Conservation (phyloP, 2,113 vertebrate species). For the Protobothrops flavoviridis region DNA sequence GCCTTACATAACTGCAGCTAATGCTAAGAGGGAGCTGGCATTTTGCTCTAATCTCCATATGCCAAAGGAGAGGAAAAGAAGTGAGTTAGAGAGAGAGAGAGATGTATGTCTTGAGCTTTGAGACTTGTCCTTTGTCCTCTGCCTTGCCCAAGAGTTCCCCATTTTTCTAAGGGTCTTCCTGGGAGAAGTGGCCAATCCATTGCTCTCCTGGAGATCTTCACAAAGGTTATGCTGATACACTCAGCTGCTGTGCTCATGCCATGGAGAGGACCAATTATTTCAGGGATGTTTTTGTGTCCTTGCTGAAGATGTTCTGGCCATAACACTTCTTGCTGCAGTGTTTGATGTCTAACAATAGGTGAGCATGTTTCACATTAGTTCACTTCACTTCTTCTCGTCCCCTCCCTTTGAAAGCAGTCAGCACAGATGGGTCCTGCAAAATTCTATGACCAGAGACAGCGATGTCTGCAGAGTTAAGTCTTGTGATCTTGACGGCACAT, state of each 20-base stretch:
- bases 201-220: slow-evolving; percentile 12
- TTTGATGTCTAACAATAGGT: slow-evolving; percentile 13
- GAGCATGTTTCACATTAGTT: slow-evolving; percentile 6
- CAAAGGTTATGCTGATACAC: slow-evolving; percentile 40
- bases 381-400: background rate
- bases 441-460: background rate
- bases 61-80: background rate
- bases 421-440: background rate
- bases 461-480: background rate
- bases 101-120: background rate
- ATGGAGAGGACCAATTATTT: slow-evolving; percentile 10
- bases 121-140: background rate
- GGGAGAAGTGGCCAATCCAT: background rate
- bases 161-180: fast-evolving
- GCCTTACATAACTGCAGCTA: background rate
- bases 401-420: background rate
- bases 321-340: background rate
- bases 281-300: slow-evolving; percentile 1
- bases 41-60: background rate
- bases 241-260: background rate
- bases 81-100: background rate
- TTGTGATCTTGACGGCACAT: background rate
- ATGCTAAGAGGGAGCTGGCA: background rate
- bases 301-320: background rate
- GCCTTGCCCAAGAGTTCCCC: no score